phyloP scores from a whole-genome alignment of 2,113 vertebrate species.

The Pogona vitticeps region DNA sequence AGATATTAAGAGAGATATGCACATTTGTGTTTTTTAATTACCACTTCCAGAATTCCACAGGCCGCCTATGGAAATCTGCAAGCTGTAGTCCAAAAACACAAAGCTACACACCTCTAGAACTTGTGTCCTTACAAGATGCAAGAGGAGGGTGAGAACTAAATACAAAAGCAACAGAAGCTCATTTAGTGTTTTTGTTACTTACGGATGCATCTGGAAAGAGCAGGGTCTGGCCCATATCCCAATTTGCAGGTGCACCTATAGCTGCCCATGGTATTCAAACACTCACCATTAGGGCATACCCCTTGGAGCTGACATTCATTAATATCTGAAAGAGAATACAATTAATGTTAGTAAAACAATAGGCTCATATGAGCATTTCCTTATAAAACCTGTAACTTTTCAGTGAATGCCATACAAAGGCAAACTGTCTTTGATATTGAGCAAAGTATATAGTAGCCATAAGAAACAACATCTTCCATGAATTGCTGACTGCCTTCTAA shows the following conservation, averaged over 20 bases:
- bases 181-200: conserved; percentile 74
- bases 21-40: no score
- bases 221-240: conserved; percentile 87
- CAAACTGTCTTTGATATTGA: no score
- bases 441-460: no score
- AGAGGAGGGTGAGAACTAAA: neutral
- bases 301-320: conserved; percentile 94
- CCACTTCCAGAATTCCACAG: no score
- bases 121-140: neutral
- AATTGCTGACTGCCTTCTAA: no score
- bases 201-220: conserved; percentile 89
- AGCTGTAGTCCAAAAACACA: no score
- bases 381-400: neutral
- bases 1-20: no score
- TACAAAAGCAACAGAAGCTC: neutral
- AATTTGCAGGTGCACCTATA: conserved; percentile 92
- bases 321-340: conserved; percentile 81
- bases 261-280: conserved; percentile 94
- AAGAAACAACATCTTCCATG: no score
- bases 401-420: no score
- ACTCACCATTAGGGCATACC: conserved; percentile 92
- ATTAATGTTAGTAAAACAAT: conserved; percentile 9
- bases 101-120: no score
- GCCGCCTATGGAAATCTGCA: no score
- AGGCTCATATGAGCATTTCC: neutral